Percentiles rank a stretch among this genome's conserved stretches.
These are phyloP conservation scores for Trachythela sp. DNA, from an alignment of 64 coral and sea anemone genomes.

Conservation along the genomic window DNA sequence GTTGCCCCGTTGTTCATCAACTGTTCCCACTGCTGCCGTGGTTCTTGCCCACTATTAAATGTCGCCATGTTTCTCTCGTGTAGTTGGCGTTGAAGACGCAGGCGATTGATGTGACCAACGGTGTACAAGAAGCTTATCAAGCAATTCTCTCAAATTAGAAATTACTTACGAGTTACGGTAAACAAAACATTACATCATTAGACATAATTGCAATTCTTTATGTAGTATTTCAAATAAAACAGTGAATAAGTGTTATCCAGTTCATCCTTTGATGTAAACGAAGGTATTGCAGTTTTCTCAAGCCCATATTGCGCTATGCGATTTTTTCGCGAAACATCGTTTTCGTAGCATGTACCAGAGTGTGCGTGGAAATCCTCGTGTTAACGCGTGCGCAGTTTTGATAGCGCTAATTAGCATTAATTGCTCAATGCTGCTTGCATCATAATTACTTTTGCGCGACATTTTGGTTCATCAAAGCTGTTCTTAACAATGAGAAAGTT, in stretches of 20 bases:
- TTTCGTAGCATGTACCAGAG: too few relatives aligned
- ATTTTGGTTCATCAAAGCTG: neutral
- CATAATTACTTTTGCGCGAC: neutral
- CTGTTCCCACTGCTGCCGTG: too few relatives aligned
- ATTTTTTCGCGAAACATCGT: too few relatives aligned
- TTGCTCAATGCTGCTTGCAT: neutral
- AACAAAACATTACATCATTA: neutral
- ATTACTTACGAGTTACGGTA: neutral
- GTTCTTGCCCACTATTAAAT: too few relatives aligned
- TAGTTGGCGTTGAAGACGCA: slow-evolving; percentile 72
- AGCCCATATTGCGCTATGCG: too few relatives aligned
- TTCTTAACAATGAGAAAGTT: neutral
- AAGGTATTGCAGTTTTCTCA: too few relatives aligned
- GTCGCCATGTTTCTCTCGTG: neutral
- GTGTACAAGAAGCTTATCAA: slow-evolving; percentile 56
- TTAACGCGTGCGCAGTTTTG: too few relatives aligned
- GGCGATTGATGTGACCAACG: slow-evolving; percentile 58
- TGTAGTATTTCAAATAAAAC: too few relatives aligned
- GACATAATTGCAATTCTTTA: neutral
- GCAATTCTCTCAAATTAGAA: slow-evolving; percentile 52
- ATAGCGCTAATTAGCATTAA: neutral
- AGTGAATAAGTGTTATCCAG: too few relatives aligned
- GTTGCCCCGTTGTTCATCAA: too few relatives aligned
- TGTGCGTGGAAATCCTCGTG: too few relatives aligned
- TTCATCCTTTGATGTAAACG: too few relatives aligned